A percentile compares a stretch with the other conserved stretches of the same genome.
Evolutionary conservation across 2,888 invertebrate genomes (phyloP).

Genomic region (Meteorus colon): DNA sequence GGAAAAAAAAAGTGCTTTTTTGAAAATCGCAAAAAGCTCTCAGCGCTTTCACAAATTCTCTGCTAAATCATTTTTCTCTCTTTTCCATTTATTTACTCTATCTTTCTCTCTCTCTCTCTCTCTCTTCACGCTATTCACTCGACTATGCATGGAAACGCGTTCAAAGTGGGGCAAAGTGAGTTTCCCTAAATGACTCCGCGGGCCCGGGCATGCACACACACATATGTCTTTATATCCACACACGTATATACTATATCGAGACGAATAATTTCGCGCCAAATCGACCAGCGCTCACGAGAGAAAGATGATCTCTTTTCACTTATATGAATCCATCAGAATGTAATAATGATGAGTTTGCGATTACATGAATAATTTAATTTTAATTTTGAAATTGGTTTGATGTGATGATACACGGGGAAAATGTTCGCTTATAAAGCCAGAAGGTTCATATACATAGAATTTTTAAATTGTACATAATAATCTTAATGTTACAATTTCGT

Average conservation of each 20-base stretch:
- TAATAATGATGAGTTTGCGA: neutral
- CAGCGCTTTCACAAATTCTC: neutral
- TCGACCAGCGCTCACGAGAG: neutral
- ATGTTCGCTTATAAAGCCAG: neutral
- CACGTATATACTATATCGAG: neutral
- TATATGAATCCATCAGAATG: neutral
- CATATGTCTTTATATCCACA: neutral
- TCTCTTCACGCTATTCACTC: constrained; percentile 17
- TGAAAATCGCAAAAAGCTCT: constrained; percentile 20
- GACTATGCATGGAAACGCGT: constrained; percentile 26
- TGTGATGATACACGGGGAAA: neutral
- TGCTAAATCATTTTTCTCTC: neutral
- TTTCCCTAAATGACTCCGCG: constrained; percentile 22
- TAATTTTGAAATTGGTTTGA: neutral
- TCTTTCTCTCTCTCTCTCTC: neutral
- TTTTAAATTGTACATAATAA: too few species aligned
- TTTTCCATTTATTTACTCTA: neutral
- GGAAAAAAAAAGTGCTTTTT: neutral
- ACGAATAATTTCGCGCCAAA: constrained; percentile 18
- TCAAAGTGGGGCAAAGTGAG: constrained; percentile 32
- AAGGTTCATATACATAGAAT: too few species aligned
- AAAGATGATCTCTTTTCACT: neutral
- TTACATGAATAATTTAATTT: neutral
- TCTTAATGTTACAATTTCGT: too few species aligned
- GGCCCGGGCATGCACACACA: neutral